Base-by-base conservation (phyloP, 2,888 invertebrate genomes). In the Unio pictorum region DNA sequence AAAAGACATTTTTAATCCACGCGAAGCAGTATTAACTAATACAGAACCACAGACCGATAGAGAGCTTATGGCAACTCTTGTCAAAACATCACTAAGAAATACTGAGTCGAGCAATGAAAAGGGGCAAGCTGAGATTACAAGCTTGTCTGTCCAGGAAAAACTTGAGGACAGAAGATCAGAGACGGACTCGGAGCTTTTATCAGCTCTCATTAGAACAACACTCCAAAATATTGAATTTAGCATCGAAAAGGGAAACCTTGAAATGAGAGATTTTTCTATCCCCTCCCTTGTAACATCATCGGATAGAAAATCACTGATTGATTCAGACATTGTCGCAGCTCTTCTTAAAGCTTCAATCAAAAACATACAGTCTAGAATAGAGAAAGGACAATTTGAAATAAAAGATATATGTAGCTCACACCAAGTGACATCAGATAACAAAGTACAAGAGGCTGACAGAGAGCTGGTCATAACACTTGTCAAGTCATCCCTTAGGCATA, bases 161-260 rank as follows among this genome's bases (percentile, higher is more conserved):
- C 26, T 55, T 11, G 17, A 28, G 6, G 72, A 73, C 11, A 23
- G 58, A 20, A 59, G 71, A 17, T 58, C 71, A 23, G 59, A 55
- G 23, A 68, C 62, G 18, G 79, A 74, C 62, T 34, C 67, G 4
- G 45, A 60, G 15, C 69, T 81, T 11, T 71, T 81, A 11, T 68
- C 75, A 55, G 68, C 68, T n/a, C 56, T 82, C 1, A 73, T 82
- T 4, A 67, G 59, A 56, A 78, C 78, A 71, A 80, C 81, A 6
- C 59, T 82, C 4, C 58, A 58, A 4, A 78, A 80, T 62, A 73
- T 82, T 30, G 71, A 76, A 34, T 64, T 78, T 63, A 80, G 79
- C 64, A 74, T 81, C 30, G 69, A 60, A 30, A 75, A 72, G 56
- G 79, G 82, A 23, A 67, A 68, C 23, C 34, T 75, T 30, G 67